phyloP scores from a whole-genome alignment of 1,140 invertebrate species.

The Drosophila parvula region DNA sequence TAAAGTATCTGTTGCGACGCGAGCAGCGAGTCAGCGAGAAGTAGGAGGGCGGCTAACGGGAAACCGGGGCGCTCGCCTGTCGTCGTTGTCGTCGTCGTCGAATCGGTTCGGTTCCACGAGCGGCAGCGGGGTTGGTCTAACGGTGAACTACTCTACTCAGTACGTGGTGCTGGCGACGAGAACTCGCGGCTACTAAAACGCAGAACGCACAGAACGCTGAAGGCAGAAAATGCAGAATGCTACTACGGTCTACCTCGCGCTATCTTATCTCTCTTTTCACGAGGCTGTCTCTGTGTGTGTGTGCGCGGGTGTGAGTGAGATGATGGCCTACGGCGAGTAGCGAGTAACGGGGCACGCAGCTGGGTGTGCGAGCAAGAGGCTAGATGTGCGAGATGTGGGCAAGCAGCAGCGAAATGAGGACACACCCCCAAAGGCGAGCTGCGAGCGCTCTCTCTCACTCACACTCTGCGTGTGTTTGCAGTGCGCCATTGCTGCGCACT shows the following conservation, averaged over 20 bases:
- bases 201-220: slow-evolving; percentile 33
- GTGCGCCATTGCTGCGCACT: slow-evolving; percentile 71
- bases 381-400: slow-evolving; percentile 8
- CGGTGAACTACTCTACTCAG: slow-evolving; percentile 30
- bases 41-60: slow-evolving; percentile 33
- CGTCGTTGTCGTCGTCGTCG: too few relatives aligned
- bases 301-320: slow-evolving; percentile 43
- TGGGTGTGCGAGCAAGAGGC: slow-evolving; percentile 46
- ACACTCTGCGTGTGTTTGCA: slow-evolving; percentile 53
- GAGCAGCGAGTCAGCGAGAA: slow-evolving; percentile 26
- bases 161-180: slow-evolving; percentile 39
- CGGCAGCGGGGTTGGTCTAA: slow-evolving; percentile 28
- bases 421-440: slow-evolving; percentile 68
- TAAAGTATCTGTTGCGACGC: slow-evolving; percentile 78
- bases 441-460: slow-evolving; percentile 32
- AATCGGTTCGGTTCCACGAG: slow-evolving; percentile 9
- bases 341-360: slow-evolving; percentile 34
- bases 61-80: background rate
- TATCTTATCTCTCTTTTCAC: slow-evolving; percentile 68
- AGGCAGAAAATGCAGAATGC: slow-evolving; percentile 36
- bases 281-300: slow-evolving; percentile 1
- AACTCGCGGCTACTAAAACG: slow-evolving; percentile 42
- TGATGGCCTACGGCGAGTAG: slow-evolving; percentile 49
- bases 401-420: slow-evolving; percentile 18
- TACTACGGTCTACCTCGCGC: slow-evolving; percentile 10